Evolutionary conservation across 2,888 invertebrate species (phyloP).

Genomic region (Erebia ligea): DNA sequence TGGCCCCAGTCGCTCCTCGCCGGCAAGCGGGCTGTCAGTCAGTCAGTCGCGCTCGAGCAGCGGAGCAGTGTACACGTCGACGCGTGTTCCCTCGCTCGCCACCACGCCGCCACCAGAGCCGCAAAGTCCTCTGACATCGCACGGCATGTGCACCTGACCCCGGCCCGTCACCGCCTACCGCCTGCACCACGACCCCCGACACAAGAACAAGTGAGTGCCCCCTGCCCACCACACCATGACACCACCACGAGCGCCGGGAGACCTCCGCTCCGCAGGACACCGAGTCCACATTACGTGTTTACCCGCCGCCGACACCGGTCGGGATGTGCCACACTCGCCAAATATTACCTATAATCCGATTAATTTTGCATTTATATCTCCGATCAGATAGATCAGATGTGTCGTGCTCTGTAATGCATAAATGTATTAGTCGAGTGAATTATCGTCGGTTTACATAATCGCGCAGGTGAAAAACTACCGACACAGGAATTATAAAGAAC

Average conservation of each 20-base stretch:
- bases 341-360: background rate
- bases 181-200: slow-evolving; percentile 46
- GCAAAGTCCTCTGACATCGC: slow-evolving; percentile 44
- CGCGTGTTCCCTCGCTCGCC: slow-evolving; percentile 33
- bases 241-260: background rate
- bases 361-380: background rate
- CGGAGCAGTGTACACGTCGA: slow-evolving; percentile 48
- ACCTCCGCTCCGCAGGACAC: background rate
- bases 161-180: slow-evolving; percentile 46
- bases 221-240: slow-evolving; percentile 6
- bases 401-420: background rate
- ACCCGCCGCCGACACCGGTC: background rate
- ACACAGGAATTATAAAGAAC: background rate
- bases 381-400: background rate
- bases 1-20: slow-evolving; percentile 36
- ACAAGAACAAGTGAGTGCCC: slow-evolving; percentile 61
- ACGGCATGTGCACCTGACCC: slow-evolving; percentile 69
- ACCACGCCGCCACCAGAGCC: slow-evolving; percentile 47
- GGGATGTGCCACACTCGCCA: background rate
- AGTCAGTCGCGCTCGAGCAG: slow-evolving; percentile 60
- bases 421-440: background rate
- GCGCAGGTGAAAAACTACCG: background rate
- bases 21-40: slow-evolving; percentile 37
- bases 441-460: background rate
- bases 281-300: background rate